A percentile compares a stretch with the other conserved stretches of the same genome.
Evolutionary conservation across 2,113 vertebrate genomes (phyloP).

Genomic region (Pangasianodon hypophthalmus): DNA sequence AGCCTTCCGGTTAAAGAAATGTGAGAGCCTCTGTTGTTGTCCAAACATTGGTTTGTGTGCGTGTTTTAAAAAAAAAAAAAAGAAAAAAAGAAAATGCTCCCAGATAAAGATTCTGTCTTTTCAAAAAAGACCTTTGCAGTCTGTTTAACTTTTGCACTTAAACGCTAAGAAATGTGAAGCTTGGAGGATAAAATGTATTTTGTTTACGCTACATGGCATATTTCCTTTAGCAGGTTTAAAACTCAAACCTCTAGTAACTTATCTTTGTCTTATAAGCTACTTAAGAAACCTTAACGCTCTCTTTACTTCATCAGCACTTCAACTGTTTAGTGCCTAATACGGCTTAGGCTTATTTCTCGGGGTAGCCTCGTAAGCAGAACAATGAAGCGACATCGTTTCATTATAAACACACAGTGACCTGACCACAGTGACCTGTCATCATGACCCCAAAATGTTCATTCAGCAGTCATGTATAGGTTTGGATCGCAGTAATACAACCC

Average conservation of each 20-base stretch:
- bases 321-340: background rate
- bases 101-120: background rate
- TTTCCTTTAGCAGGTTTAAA: background rate
- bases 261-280: background rate
- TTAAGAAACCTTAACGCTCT: background rate
- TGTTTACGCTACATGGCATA: too few species aligned
- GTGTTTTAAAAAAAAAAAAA: too few species aligned
- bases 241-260: background rate
- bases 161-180: background rate
- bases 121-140: background rate
- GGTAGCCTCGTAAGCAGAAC: background rate
- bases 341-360: slow-evolving; percentile 3
- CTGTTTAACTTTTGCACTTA: background rate
- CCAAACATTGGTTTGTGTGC: background rate
- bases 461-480: background rate
- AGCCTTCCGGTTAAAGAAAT: background rate
- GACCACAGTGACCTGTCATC: background rate
- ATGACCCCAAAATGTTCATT: background rate
- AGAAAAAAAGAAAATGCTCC: too few species aligned
- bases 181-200: too few species aligned
- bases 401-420: background rate
- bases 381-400: background rate
- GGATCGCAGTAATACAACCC: background rate
- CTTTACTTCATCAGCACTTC: slow-evolving; percentile 18
- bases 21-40: background rate